Conservation (phyloP, 2,797 vertebrate species). For the Pelochelys cantorii region DNA sequence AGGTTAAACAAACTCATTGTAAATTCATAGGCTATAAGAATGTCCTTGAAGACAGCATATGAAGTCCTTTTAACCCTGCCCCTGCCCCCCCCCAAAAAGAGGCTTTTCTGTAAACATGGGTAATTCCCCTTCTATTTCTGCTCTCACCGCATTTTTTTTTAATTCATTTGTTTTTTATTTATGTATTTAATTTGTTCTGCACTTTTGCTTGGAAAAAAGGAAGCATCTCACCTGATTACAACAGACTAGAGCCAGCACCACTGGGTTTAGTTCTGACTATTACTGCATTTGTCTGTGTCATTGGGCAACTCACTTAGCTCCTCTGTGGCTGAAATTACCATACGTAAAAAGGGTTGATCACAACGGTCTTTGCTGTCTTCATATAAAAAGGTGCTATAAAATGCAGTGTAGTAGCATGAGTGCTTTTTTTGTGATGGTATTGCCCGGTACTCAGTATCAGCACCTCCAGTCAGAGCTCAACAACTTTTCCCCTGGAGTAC, state of each 20-base stretch:
- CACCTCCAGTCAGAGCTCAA: too few species aligned
- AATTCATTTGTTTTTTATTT: too few species aligned
- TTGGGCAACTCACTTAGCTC: background rate
- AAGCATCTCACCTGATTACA: background rate
- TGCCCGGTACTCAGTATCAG: too few species aligned
- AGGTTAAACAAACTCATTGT: background rate
- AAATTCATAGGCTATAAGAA: background rate
- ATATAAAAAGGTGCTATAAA: background rate
- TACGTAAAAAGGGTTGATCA: background rate
- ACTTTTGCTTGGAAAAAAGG: background rate
- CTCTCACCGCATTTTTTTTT: background rate
- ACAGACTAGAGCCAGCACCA: constrained; percentile 31
- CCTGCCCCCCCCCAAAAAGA: background rate
- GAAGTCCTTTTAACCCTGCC: background rate
- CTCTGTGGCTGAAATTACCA: background rate
- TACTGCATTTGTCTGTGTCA: constrained; percentile 7
- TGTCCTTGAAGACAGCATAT: background rate
- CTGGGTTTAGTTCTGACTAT: constrained; percentile 46
- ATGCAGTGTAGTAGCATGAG: background rate
- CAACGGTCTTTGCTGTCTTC: background rate
- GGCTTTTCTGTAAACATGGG: background rate
- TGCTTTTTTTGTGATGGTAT: too few species aligned
- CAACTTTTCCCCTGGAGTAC: too few species aligned
- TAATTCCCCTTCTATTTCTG: constrained; percentile 2
- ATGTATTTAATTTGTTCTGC: too few species aligned